phyloP scores from a whole-genome alignment of 2,113 vertebrate species.

The Oncorhynchus mykiss region DNA sequence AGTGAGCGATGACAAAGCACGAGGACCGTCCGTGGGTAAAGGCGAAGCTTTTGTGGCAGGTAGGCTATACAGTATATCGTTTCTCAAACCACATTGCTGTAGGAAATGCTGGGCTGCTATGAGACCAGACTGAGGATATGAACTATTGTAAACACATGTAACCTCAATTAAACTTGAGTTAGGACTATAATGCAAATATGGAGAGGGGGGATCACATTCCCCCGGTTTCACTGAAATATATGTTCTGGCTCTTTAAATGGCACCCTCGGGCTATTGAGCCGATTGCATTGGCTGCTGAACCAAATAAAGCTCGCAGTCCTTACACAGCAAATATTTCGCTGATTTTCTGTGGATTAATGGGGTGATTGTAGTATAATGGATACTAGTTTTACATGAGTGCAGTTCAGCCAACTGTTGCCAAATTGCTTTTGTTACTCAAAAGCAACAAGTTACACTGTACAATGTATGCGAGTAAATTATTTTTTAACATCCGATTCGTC shows the following conservation, averaged over 20 bases:
- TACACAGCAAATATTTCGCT: conserved; percentile 68
- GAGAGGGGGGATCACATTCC: conserved; percentile 22
- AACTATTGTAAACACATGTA: neutral
- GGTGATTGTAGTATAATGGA: conserved; percentile 22
- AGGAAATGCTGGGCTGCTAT: neutral
- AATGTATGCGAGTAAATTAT: neutral
- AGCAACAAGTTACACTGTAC: neutral
- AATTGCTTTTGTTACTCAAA: neutral
- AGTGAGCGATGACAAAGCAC: conserved; percentile 56
- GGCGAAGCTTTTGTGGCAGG: conserved; percentile 24
- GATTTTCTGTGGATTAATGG: conserved; percentile 50
- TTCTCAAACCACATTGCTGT: neutral
- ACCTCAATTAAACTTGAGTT: neutral
- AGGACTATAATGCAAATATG: neutral
- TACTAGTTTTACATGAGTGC: conserved; percentile 2
- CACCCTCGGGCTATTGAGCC: neutral
- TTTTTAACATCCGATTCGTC: neutral
- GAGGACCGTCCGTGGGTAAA: conserved; percentile 20
- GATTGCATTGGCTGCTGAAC: conserved; percentile 50
- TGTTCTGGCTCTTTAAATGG: conserved; percentile 41
- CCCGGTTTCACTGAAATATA: conserved; percentile 12
- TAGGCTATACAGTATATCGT: neutral
- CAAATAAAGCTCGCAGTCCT: conserved; percentile 48
- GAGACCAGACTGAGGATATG: neutral
- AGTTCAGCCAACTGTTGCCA: conserved; percentile 13